Percentiles rank a stretch among this genome's conserved stretches.
phyloP scores from a whole-genome alignment of 2,113 vertebrate genomes.

The Pseudopodoces humilis region DNA sequence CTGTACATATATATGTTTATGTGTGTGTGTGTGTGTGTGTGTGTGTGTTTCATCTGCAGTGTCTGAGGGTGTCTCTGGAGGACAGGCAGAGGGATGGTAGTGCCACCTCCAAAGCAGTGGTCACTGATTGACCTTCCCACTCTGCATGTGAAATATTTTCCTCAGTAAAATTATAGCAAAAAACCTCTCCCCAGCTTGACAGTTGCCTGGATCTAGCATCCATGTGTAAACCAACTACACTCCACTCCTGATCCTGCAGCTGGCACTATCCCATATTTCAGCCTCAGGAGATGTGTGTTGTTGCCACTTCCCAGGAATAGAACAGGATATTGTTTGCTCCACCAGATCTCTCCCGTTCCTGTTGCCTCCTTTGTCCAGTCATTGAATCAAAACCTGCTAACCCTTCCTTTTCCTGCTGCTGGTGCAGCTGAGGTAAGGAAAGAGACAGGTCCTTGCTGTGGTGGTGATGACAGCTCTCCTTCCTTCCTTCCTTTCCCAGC shows the following conservation, averaged over 20 bases:
- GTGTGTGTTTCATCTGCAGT: background rate
- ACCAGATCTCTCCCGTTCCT: background rate
- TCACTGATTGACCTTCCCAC: background rate
- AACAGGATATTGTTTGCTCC: background rate
- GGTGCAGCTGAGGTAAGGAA: background rate
- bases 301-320: background rate
- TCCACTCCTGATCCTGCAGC: background rate
- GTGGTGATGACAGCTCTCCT: background rate
- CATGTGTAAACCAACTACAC: background rate
- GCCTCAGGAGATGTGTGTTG: fast-evolving
- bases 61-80: background rate
- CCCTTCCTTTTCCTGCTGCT: background rate
- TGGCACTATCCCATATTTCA: background rate
- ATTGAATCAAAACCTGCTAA: background rate
- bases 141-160: background rate
- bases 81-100: background rate
- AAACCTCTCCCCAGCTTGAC: background rate
- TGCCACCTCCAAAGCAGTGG: background rate
- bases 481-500: background rate
- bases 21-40: background rate
- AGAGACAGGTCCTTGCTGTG: background rate
- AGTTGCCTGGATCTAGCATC: background rate
- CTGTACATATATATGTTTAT: background rate
- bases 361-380: background rate
- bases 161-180: background rate